Evolutionary conservation across 2,113 vertebrate species (phyloP).

Genomic region (Pygathrix nemaeus): DNA sequence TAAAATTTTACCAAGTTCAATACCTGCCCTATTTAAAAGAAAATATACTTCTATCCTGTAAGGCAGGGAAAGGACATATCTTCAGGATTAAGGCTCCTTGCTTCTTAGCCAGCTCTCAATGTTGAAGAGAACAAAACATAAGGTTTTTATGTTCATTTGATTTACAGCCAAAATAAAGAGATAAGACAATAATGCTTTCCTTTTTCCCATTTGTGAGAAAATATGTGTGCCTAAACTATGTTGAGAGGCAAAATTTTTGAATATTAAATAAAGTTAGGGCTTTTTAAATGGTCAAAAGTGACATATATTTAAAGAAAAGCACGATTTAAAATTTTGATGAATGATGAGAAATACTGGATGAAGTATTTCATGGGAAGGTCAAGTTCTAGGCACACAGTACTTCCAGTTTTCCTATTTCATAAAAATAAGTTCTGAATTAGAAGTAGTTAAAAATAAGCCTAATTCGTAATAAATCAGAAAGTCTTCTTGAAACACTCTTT

Average conservation of each 20-base stretch:
- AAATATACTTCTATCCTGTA: not conserved
- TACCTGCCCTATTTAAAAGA: not conserved
- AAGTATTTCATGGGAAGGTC: not conserved
- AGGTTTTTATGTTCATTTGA: conserved; percentile 46
- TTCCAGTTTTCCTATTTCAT: not conserved
- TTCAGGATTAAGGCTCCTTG: not conserved
- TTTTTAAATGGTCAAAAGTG: not conserved
- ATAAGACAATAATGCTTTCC: conserved; percentile 44
- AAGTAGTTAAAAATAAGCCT: not conserved
- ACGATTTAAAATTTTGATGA: not conserved
- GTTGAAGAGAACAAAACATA: conserved; percentile 36
- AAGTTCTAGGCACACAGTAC: not conserved
- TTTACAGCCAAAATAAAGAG: conserved; percentile 50
- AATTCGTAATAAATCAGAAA: not conserved
- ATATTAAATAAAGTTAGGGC: not conserved
- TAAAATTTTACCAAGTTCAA: conserved; percentile 19
- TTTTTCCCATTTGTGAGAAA: not conserved
- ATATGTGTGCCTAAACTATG: not conserved
- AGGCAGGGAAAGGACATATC: not conserved
- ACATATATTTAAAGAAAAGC: not conserved
- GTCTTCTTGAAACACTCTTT: not conserved
- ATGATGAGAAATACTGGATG: not conserved
- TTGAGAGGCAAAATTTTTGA: not conserved
- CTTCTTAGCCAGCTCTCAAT: not conserved
- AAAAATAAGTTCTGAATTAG: not conserved